These are phyloP conservation scores for Zosterops japonicus DNA, from an alignment of 2,113 vertebrate species.

Conservation along the genomic window DNA sequence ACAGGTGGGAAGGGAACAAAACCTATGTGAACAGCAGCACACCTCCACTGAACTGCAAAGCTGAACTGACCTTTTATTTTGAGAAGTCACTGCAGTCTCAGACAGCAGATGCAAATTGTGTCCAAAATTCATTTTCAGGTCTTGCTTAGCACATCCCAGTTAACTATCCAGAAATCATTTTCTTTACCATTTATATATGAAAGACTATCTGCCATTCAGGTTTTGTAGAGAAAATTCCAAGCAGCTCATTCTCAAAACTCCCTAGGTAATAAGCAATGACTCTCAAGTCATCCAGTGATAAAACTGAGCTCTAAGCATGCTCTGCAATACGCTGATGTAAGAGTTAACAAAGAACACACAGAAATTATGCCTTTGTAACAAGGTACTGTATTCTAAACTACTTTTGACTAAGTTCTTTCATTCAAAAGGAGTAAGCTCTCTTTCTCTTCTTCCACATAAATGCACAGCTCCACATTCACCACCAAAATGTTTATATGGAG, in stretches of 20 bases:
- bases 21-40: accelerated
- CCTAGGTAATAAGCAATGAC: neutral
- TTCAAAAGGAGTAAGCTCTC: neutral
- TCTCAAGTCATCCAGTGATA: neutral
- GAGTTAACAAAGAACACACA: neutral
- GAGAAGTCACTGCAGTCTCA: neutral
- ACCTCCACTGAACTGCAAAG: neutral
- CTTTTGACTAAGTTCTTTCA: neutral
- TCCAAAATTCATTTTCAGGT: neutral
- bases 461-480: neutral
- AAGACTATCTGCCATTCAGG: neutral
- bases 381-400: neutral
- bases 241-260: neutral
- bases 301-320: neutral
- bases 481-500: neutral
- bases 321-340: neutral
- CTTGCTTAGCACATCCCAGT: neutral
- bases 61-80: neutral
- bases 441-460: neutral
- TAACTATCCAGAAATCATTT: neutral
- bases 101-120: neutral
- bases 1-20: neutral
- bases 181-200: neutral
- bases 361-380: neutral
- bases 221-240: neutral